Evolutionary conservation across 2,888 invertebrate genomes (phyloP).

Genomic region (Tridacna gigas): DNA sequence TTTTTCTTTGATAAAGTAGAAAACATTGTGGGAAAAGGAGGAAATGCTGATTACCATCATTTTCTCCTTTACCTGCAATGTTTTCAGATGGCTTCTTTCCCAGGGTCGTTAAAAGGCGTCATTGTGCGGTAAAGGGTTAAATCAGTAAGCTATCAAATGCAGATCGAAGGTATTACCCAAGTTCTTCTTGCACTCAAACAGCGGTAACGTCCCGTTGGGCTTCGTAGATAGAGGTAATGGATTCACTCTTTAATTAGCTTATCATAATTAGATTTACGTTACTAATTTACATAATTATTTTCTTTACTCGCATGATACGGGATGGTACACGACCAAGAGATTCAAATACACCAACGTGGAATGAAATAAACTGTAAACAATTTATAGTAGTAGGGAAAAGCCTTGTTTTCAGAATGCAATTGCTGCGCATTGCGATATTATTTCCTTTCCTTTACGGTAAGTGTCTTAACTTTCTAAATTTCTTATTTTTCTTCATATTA

Average conservation of each 20-base stretch:
- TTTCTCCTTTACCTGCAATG: conserved; percentile 1
- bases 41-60: neutral
- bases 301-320: neutral
- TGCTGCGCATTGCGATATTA: no score
- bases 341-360: no score
- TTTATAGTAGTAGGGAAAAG: no score
- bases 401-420: no score
- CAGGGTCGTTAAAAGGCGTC: neutral
- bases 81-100: neutral
- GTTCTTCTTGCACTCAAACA: no score
- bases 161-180: no score
- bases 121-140: neutral
- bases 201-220: no score
- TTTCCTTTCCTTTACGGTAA: no score
- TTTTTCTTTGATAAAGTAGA: no score
- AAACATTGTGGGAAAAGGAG: neutral
- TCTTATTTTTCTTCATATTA: no score
- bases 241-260: conserved; percentile 12
- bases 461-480: no score
- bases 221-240: conserved; percentile 1
- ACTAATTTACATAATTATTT: conserved; percentile 13
- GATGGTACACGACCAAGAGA: neutral
- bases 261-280: conserved; percentile 15
- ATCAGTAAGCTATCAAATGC: neutral
- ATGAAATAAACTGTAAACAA: no score